phyloP scores from a whole-genome alignment of 64 coral and sea anemone species.

The Montipora cactus region DNA sequence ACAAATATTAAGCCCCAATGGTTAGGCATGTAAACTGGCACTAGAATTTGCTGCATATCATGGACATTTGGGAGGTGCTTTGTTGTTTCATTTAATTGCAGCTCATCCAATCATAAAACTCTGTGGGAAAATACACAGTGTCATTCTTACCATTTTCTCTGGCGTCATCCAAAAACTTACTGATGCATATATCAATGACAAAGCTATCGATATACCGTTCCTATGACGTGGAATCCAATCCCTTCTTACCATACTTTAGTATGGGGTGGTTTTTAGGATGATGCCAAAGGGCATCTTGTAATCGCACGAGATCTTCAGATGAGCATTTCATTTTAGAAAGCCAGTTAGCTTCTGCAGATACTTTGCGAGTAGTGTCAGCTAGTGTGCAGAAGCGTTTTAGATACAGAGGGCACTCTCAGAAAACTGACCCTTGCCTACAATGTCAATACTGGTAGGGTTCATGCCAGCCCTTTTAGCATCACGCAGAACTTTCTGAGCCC shows the following conservation, averaged over 20 bases:
- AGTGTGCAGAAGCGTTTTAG: slow-evolving; percentile 4
- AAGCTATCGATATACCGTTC: slow-evolving; percentile 63
- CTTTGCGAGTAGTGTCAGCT: not conserved
- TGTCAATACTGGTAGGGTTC: not conserved
- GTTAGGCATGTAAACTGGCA: slow-evolving; percentile 59
- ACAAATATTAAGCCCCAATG: slow-evolving; percentile 65
- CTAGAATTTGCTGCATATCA: slow-evolving; percentile 53
- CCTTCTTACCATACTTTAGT: slow-evolving; percentile 16
- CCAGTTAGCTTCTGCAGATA: slow-evolving; percentile 16
- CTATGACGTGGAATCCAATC: slow-evolving; percentile 48
- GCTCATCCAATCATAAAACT: slow-evolving; percentile 64
- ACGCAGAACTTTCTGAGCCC: not conserved
- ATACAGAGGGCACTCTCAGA: slow-evolving; percentile 27
- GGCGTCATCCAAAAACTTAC: not conserved
- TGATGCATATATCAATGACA: slow-evolving; percentile 43
- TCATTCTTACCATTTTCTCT: slow-evolving; percentile 13
- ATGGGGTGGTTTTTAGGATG: not conserved
- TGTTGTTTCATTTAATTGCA: slow-evolving; percentile 34
- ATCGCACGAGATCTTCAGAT: not conserved
- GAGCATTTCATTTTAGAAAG: not conserved
- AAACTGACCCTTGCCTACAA: slow-evolving; percentile 24
- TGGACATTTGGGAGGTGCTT: not conserved
- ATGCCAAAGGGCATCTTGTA: slow-evolving; percentile 39
- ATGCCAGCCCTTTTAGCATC: slow-evolving; percentile 12
- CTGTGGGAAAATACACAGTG: slow-evolving; percentile 48